A percentile compares a stretch with the other conserved stretches of the same genome.
Evolutionary conservation across 2,888 invertebrate species (phyloP).

Genomic region (Caradrina clavipalpis): DNA sequence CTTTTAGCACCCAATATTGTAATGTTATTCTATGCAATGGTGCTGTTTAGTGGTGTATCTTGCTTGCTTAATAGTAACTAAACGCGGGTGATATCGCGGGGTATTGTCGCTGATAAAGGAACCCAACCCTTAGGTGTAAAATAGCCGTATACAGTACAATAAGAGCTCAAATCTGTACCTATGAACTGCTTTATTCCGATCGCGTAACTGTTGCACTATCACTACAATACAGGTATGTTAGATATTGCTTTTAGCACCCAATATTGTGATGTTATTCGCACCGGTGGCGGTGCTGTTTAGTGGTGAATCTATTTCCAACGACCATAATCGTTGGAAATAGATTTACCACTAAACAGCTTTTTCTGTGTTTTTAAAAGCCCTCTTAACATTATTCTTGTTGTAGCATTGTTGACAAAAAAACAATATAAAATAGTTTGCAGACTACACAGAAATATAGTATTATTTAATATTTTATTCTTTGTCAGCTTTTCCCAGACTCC

Average conservation of each 20-base stretch:
- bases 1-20: conserved; percentile 9
- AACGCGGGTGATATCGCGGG: too few relatives aligned
- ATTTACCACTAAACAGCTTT: too few relatives aligned
- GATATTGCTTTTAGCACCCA: conserved; percentile 20
- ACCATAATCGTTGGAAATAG: too few relatives aligned
- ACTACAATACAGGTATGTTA: neutral
- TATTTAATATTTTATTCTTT: too few relatives aligned
- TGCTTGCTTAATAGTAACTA: too few relatives aligned
- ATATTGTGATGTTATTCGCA: neutral
- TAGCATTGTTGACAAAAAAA: too few relatives aligned
- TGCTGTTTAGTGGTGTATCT: neutral
- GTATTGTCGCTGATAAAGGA: conserved; percentile 22
- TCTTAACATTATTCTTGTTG: too few relatives aligned
- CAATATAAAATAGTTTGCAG: too few relatives aligned
- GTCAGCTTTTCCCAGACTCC: too few relatives aligned
- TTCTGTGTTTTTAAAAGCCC: too few relatives aligned
- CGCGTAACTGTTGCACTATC: conserved; percentile 34
- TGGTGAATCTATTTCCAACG: too few relatives aligned
- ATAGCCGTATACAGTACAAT: conserved; percentile 33
- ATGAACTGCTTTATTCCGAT: conserved; percentile 43
- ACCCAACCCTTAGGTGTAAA: conserved; percentile 41
- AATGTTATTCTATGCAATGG: neutral
- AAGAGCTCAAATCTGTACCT: conserved; percentile 36
- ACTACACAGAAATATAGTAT: too few relatives aligned
- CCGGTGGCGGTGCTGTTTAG: neutral